Conservation (phyloP, 35 echinoderm and acorn worm species). For the Stichopus chloronotus region DNA sequence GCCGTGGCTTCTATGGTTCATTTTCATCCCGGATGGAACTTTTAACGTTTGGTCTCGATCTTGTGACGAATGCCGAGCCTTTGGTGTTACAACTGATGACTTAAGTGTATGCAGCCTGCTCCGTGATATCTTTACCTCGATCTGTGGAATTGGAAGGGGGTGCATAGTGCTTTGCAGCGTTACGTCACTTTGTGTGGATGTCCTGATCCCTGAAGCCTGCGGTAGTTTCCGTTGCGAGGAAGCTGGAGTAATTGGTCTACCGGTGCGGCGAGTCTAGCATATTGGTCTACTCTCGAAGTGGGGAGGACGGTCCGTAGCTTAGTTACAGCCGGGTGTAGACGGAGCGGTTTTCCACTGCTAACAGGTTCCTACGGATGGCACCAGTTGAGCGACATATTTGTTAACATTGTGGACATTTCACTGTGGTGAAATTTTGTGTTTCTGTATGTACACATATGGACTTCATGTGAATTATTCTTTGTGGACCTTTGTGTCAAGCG, state of each 20-base stretch:
- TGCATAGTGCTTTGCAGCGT: too few species aligned
- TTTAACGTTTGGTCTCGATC: too few species aligned
- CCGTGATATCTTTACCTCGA: too few species aligned
- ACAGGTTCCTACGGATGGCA: neutral
- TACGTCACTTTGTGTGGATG: too few species aligned
- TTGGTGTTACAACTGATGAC: too few species aligned
- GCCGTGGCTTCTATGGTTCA: too few species aligned
- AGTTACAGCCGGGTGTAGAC: neutral
- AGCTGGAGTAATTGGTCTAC: neutral
- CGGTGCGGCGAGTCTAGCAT: neutral
- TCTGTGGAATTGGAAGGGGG: neutral
- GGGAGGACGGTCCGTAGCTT: neutral
- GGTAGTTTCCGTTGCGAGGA: constrained; percentile 1
- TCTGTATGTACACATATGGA: neutral
- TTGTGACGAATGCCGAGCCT: too few species aligned
- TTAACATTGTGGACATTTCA: neutral
- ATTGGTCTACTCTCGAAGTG: neutral
- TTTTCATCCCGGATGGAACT: too few species aligned
- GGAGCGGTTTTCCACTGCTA: neutral
- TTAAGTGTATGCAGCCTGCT: too few species aligned
- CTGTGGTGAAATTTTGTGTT: neutral
- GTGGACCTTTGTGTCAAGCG: neutral
- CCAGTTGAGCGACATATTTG: neutral
- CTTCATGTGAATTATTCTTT: neutral
- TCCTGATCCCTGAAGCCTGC: neutral